phyloP scores from a whole-genome alignment of 2,888 invertebrate genomes.

The Parnassius mnemosyne region DNA sequence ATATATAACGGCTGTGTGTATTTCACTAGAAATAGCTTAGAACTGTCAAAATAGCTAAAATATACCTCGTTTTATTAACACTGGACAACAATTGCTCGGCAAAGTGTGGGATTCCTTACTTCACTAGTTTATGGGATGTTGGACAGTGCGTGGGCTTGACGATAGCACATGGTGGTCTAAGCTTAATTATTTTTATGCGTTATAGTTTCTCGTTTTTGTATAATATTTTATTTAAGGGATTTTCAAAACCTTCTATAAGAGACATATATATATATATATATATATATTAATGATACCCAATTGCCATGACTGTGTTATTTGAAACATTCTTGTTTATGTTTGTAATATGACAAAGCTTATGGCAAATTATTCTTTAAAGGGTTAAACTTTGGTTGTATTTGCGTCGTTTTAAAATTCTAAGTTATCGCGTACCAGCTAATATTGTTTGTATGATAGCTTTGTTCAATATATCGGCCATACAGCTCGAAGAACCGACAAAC shows the following conservation, averaged over 20 bases:
- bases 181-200: slow-evolving; percentile 49
- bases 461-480: too few relatives aligned
- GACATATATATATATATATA: not conserved
- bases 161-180: slow-evolving; percentile 55
- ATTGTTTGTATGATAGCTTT: too few relatives aligned
- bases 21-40: slow-evolving; percentile 63
- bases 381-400: too few relatives aligned
- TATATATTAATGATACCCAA: not conserved
- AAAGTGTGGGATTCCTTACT: slow-evolving; percentile 75
- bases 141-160: slow-evolving; percentile 60
- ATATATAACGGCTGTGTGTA: slow-evolving; percentile 43
- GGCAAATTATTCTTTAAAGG: too few relatives aligned
- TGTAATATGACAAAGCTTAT: too few relatives aligned
- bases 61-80: slow-evolving; percentile 77
- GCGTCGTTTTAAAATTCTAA: too few relatives aligned
- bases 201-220: slow-evolving; percentile 22
- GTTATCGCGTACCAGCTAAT: too few relatives aligned
- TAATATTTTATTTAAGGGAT: slow-evolving; percentile 21
- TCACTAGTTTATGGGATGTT: slow-evolving; percentile 66
- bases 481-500: too few relatives aligned
- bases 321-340: too few relatives aligned
- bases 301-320: too few relatives aligned
- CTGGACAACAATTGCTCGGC: slow-evolving; percentile 70
- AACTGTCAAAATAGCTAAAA: slow-evolving; percentile 79
- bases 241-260: slow-evolving; percentile 2